Evolutionary conservation across 2,888 invertebrate species (phyloP).

Genomic region (Lamproptera curius): DNA sequence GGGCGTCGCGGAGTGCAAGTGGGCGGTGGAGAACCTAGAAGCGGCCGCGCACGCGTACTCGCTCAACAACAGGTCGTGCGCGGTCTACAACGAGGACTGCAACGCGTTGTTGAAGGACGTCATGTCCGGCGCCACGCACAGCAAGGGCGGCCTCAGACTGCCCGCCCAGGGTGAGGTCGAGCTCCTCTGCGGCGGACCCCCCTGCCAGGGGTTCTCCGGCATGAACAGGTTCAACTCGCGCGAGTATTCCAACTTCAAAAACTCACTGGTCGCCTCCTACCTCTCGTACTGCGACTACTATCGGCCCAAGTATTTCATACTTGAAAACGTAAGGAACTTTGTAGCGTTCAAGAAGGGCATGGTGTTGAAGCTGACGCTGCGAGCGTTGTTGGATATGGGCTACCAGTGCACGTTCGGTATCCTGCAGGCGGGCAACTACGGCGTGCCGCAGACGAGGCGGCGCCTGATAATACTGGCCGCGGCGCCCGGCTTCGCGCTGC

Average conservation of each 20-base stretch:
- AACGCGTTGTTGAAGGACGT: constrained; percentile 83
- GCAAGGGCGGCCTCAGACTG: constrained; percentile 72
- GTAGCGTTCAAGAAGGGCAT: constrained; percentile 89
- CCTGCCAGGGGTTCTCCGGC: constrained; percentile 93
- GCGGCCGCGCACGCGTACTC: constrained; percentile 89
- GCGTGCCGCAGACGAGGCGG: constrained; percentile 89
- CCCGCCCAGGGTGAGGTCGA: constrained; percentile 90
- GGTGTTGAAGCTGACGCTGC: constrained; percentile 87
- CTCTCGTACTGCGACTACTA: constrained; percentile 92
- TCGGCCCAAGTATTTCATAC: constrained; percentile 87
- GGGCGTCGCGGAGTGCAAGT: constrained; percentile 82
- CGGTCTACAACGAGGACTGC: constrained; percentile 90
- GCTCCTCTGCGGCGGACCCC: constrained; percentile 90
- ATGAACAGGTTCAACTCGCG: constrained; percentile 93
- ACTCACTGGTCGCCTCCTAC: constrained; percentile 89
- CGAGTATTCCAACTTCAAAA: constrained; percentile 91
- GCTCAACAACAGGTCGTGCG: constrained; percentile 84
- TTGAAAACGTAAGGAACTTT: constrained; percentile 93
- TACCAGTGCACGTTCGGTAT: constrained; percentile 93
- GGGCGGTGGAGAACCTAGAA: constrained; percentile 90
- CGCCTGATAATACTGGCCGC: constrained; percentile 89
- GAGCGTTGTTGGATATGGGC: constrained; percentile 88
- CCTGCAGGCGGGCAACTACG: constrained; percentile 92
- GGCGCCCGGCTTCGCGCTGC: constrained; percentile 86
- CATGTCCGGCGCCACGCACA: constrained; percentile 79